Evolutionary conservation across 1,140 invertebrate genomes (phyloP), one percentile per base, ranked within the genome.

Genomic region (Hormaphis cornu): DNA sequence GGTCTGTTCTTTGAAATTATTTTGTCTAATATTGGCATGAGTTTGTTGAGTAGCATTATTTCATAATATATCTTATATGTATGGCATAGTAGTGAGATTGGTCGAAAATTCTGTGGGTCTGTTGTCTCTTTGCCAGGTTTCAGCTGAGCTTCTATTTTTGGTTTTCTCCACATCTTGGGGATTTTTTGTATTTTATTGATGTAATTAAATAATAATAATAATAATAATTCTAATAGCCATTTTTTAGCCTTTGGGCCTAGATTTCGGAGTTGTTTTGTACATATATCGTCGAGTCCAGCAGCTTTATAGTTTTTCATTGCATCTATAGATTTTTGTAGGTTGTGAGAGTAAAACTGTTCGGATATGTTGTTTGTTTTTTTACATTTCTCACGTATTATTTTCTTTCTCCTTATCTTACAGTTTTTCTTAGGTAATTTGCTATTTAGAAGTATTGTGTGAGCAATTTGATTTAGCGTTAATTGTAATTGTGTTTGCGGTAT

Each of bases 121-220:
- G 18, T 54, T 24, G 70, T 58, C 3, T 59, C 69, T 44, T 72
- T 72, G 9, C 71, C 71, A 12, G 71, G 71, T 71, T 72, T 72
- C 6, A 70, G 44, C n/a, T 71, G 35, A 9, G 71, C 71, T 37
- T 52, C 30, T 14, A 72, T 69, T 18, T 54, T 22, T 22, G 71
- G 40, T 50, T 70, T 59, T 28, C 71, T 70, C 71, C 71, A 72
- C 2, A 58, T 30, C 16, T 35, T 26, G 20, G 46, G 48, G 1
- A 69, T 48, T 22, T 69, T 46, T 35, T 48, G 14, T 18, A 14
- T 50, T 3, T n/a, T 14, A 18, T 20, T 35, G 33, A 46, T 52
- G 18, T 70, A 37, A 18, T 70, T 70, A 9, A 53, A 52, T 2
- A 70, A 33, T n/a, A n/a, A n/a, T n/a, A n/a, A n/a, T n/a, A n/a